Evolutionary conservation across 2,113 vertebrate genomes (phyloP).

Genomic region (Pedionomus torquatus): DNA sequence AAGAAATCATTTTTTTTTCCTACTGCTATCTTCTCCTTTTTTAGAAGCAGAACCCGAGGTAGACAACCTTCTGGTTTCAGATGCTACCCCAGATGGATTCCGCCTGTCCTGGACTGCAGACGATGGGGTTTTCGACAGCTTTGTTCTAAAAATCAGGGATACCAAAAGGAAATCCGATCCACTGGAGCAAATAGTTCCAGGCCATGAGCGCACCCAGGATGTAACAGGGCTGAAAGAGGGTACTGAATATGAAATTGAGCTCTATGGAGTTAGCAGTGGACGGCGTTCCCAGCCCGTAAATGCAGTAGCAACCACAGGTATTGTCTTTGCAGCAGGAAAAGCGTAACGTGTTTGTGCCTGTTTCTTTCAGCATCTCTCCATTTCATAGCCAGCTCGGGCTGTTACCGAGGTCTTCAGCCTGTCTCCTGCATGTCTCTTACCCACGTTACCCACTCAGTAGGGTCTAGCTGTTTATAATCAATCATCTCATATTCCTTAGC

Average conservation of each 20-base stretch:
- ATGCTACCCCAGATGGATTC: slow-evolving; percentile 84
- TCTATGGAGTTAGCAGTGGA: slow-evolving; percentile 88
- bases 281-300: slow-evolving; percentile 84
- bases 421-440: not conserved
- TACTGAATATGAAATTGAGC: slow-evolving; percentile 86
- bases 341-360: not conserved
- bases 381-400: not conserved
- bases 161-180: slow-evolving; percentile 76
- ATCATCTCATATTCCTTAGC: not conserved
- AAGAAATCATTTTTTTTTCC: slow-evolving; percentile 42
- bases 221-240: slow-evolving; percentile 85
- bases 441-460: not conserved
- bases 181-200: slow-evolving; percentile 82
- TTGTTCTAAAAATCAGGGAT: slow-evolving; percentile 89
- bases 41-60: slow-evolving; percentile 92
- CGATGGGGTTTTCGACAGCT: slow-evolving; percentile 89
- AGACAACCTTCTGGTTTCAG: slow-evolving; percentile 86
- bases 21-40: slow-evolving; percentile 52
- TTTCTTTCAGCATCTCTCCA: not conserved
- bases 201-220: slow-evolving; percentile 79
- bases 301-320: slow-evolving; percentile 90
- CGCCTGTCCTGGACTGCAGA: slow-evolving; percentile 90
- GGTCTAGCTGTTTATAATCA: not conserved
- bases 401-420: not conserved
- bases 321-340: not conserved